Evolutionary conservation across 2,888 invertebrate genomes (phyloP).

Genomic region (Hirtodrosophila confusa): DNA sequence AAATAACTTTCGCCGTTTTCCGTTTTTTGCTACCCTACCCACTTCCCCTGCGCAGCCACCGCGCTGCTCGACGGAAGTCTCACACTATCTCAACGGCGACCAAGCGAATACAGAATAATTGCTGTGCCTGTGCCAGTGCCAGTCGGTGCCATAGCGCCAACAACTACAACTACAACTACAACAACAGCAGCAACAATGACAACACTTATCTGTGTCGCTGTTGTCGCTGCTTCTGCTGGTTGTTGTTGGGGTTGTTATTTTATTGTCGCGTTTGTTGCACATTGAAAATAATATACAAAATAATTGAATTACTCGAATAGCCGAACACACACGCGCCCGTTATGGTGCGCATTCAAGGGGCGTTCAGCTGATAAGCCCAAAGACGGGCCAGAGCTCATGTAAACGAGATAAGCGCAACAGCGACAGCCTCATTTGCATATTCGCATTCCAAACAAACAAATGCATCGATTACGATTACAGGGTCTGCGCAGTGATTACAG

Average conservation of each 20-base stretch:
- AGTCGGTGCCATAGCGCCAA: conserved; percentile 81
- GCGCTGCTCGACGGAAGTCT: conserved; percentile 59
- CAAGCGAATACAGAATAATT: conserved; percentile 70
- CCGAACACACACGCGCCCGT: no score
- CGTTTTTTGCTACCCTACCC: conserved; percentile 16
- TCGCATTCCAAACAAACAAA: no score
- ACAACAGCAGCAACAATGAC: conserved; percentile 42
- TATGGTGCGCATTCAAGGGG: conserved; percentile 1
- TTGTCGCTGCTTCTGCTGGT: conserved; percentile 40
- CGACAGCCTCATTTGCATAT: neutral
- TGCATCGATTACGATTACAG: conserved; percentile 22
- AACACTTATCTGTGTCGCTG: conserved; percentile 61
- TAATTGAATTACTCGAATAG: conserved; percentile 76
- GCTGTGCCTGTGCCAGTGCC: conserved; percentile 67
- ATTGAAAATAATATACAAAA: conserved; percentile 77
- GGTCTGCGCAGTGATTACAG: conserved; percentile 36
- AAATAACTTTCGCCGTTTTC: conserved; percentile 60
- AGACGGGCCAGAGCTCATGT: no score
- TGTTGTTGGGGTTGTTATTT: conserved; percentile 54
- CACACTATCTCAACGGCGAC: conserved; percentile 65
- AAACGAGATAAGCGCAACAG: neutral
- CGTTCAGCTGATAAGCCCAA: neutral
- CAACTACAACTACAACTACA: conserved; percentile 19
- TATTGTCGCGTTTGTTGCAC: conserved; percentile 75
- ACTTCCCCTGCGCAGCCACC: neutral